Base-by-base conservation (phyloP, 2,797 vertebrate species). In the Mormyrus proboscirostris region DNA sequence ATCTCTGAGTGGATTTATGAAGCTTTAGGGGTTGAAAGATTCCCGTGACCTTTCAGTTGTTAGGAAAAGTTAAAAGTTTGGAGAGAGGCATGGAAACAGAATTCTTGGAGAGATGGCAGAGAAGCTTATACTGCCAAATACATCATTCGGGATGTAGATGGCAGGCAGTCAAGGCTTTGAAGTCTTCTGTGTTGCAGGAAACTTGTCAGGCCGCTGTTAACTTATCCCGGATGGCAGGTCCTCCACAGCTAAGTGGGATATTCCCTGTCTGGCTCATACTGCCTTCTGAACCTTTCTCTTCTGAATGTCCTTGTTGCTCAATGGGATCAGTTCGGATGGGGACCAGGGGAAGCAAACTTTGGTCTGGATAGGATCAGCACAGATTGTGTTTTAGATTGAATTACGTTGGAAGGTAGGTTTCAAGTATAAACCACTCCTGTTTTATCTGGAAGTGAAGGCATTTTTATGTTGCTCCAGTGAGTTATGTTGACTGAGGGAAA, bases 311-410 rank as follows among this genome's bases (percentile, higher is more conserved):
- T 88, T 38, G 91, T 93, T 94, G 92, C 90, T 73, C 88, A 89
- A 88, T 92, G 91, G 94, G 95, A 94, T 94, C 95, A 92, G 88
- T 92, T 92, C 91, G 90, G 88, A 90, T 90, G 88, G 59, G 90
- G 88, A 91, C 90, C 88, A 89, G 65, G 94, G 94, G 94, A 95
- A 94, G 86, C 89, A 65, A 91, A 90, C 92, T 91, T 95, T 96
- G 95, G 96, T 96, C 95, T 96, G 95, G 94, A 96, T 96, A 95
- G 95, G 95, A 96, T 97, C 25, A 90, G 92, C 92, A 90, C 91
- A 95, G 96, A 96, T 96, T 93, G 92, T 91, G 91, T 91, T 90
- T 93, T 92, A 95, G 95, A 94, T 94, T 86, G 87, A 91, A 91
- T 49, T 83, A 94, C 89, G 92, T 92, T 93, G 90, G 82, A 92